Conservation (phyloP, 2,888 invertebrate genomes). For the Synergus laeviventris region DNA sequence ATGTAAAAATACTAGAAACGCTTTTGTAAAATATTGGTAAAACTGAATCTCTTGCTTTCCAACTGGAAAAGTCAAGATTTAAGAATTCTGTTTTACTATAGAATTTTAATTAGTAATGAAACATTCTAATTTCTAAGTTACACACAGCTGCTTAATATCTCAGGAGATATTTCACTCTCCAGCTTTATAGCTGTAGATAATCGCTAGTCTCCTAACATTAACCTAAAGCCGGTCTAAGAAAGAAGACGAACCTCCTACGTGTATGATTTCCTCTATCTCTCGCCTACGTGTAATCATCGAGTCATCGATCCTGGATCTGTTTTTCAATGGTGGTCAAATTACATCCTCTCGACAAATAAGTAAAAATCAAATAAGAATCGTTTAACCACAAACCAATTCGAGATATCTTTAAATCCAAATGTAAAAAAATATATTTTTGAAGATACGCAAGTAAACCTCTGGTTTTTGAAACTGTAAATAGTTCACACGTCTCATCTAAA, state of each 20-base stretch:
- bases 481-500: not conserved
- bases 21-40: not conserved
- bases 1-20: slow-evolving; percentile 14
- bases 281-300: slow-evolving; percentile 34
- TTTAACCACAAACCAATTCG: not conserved
- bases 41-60: not conserved
- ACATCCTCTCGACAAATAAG: slow-evolving; percentile 18
- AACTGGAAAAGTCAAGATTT: not conserved
- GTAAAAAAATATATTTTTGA: not conserved
- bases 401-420: not conserved
- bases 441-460: not conserved
- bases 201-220: slow-evolving; percentile 23
- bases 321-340: slow-evolving; percentile 32
- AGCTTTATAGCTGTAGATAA: slow-evolving; percentile 24
- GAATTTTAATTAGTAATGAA: not conserved
- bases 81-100: not conserved
- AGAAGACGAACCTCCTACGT: slow-evolving; percentile 27
- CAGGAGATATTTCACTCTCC: slow-evolving; percentile 1
- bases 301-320: slow-evolving; percentile 39
- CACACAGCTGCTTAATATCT: slow-evolving; percentile 5
- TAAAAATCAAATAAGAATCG: not conserved
- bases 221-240: slow-evolving; percentile 22
- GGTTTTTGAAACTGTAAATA: not conserved
- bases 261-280: slow-evolving; percentile 27
- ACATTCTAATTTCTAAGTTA: not conserved